Base-by-base conservation (phyloP, 2,888 invertebrate genomes). In the Beris chalybata region DNA sequence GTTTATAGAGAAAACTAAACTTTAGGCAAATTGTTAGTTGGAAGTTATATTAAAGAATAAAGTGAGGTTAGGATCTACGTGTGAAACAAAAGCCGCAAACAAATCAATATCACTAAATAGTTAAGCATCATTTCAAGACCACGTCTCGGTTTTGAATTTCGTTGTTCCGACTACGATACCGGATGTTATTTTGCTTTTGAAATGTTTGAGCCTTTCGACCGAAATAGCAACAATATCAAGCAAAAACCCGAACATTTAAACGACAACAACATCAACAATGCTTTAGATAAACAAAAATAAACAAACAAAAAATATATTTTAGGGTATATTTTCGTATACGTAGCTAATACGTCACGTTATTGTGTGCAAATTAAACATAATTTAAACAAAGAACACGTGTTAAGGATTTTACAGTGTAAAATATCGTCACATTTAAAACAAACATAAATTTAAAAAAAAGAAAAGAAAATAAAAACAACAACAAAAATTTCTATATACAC, bases 1-100 rank as follows among this genome's bases (percentile, higher is more conserved):
- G 78, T 72, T 81, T 79, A 80, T 81, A 80, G 79, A 78, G 76
- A 73, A 73, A 73, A 74, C 74, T 76, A 73, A 64, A 67, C 44
- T 65, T 64, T 67, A 69, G 71, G 71, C 70, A 70, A 72, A 66
- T 69, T 70, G 57, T 65, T 55, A 43, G 64, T 64, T 64, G 64
- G 53, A 64, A 50, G 52, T 52, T 38, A 61, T 43, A 22, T 38
- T 50, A 61, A 52, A 50, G 15, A 43, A 61, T 22, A 13, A 64
- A 15, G 45, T 53, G 44, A 64, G 64, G 11, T 54, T 38, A 38
- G 38, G 38, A 38, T 38, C 9, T 38, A 38, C 3, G 22, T 38
- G 9, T 38, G 38, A 38, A 38, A 22, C 22, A 22, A 22, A 32
- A 38, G 38, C 38, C 38, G 38, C 38, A 38, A 38, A 38, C 22